Conservation (phyloP, 2,888 invertebrate genomes). For the Cartodere bifasciata region DNA sequence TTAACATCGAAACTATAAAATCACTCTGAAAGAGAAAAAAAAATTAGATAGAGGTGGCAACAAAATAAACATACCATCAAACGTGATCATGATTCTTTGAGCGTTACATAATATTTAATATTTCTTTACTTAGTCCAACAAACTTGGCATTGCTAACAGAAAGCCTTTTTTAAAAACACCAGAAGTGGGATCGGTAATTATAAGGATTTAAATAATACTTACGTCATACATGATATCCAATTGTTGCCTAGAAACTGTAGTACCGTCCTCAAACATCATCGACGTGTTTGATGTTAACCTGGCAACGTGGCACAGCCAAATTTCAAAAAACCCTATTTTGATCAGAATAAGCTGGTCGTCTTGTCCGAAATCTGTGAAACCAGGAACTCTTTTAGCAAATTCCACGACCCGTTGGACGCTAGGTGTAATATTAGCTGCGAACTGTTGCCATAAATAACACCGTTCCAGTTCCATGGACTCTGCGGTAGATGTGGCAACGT, state of each 20-base stretch:
- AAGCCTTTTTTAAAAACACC: neutral
- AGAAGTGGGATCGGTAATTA: too few species aligned
- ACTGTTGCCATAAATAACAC: slow-evolving; percentile 79
- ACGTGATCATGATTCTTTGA: too few species aligned
- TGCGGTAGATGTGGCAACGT: slow-evolving; percentile 41
- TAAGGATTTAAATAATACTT: slow-evolving; percentile 35
- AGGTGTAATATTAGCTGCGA: slow-evolving; percentile 76
- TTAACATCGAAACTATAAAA: slow-evolving; percentile 70
- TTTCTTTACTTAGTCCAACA: too few species aligned
- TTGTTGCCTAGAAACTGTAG: slow-evolving; percentile 68
- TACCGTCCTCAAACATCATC: slow-evolving; percentile 84
- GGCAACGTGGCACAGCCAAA: slow-evolving; percentile 83
- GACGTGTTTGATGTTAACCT: slow-evolving; percentile 63
- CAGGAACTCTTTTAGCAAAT: slow-evolving; percentile 90
- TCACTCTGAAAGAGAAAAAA: slow-evolving; percentile 63
- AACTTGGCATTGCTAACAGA: too few species aligned
- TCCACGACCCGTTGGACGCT: slow-evolving; percentile 90
- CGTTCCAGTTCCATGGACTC: slow-evolving; percentile 25
- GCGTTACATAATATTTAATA: too few species aligned
- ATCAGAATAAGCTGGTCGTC: slow-evolving; percentile 95
- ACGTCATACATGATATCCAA: slow-evolving; percentile 81
- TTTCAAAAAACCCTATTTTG: slow-evolving; percentile 93
- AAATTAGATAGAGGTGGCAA: too few species aligned
- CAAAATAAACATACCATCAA: too few species aligned
- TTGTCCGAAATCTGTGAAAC: slow-evolving; percentile 80